Base-by-base conservation (phyloP, 2,888 invertebrate species). In the Epinotia demarniana region DNA sequence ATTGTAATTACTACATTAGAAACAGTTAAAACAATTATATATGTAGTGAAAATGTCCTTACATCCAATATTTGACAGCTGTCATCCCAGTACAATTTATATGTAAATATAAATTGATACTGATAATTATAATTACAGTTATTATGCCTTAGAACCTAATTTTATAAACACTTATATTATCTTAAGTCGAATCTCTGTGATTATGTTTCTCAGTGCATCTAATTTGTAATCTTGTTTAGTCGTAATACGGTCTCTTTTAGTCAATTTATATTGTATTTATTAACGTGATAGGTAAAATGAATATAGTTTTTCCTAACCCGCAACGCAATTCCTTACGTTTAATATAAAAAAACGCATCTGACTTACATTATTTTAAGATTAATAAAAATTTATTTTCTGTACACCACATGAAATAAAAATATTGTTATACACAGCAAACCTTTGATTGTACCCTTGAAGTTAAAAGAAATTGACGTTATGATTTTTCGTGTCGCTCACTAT, bases 401-500 rank as follows among this genome's bases (percentile, higher is more conserved):
- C 77, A 80, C 79, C 80, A 79, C 73, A 84, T 82, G 55, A 33
- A 72, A 72, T 76, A 84, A 83, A 86, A 87, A 86, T 85, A 80
- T 86, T 89, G 88, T 89, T 89, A 89, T 83, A 84, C 64, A 79
- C 72, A 33, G n/a, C 5, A 55, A 55, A 13, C 12, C 33, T 72
- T 76, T 73, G 8, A n/a, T 62, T 63, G 12, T 33, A 0, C n/a
- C 57, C 6, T 23, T 46, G 39, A 19, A 12, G 11, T 86, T 85
- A 93, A 83, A 92, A 92, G 82, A 93, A 90, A 78, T 90, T 91
- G 1, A 94, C 92, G 39, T 82, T 83, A 81, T 95, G 95, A 82
- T 93, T 95, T 85, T 95, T 95, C 16, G 93, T 94, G 83, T 96
- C 96, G 19, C 96, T 95, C 3, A 95, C 92, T 57, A 96, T 95